phyloP scores from a whole-genome alignment of 2,888 invertebrate genomes.

The Philonicus albiceps region DNA sequence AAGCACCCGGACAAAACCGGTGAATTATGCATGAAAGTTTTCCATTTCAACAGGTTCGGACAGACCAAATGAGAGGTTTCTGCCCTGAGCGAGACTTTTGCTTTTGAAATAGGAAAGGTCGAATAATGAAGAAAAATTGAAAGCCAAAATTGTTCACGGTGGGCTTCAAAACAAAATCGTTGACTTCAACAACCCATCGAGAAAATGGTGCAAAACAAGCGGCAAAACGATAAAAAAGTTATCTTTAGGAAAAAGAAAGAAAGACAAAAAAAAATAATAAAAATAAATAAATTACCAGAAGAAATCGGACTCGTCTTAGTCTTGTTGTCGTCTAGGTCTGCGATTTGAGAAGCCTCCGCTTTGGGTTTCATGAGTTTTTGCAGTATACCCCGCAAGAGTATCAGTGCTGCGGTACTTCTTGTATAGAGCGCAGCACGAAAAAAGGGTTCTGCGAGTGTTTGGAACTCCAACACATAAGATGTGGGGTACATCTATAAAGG shows the following conservation, averaged over 20 bases:
- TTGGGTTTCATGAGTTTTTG: neutral
- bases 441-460: neutral
- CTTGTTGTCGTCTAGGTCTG: neutral
- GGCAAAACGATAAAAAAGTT: neutral
- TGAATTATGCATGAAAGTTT: neutral
- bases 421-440: neutral
- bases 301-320: neutral
- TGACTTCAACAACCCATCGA: neutral
- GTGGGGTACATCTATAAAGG: neutral
- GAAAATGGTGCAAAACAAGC: neutral
- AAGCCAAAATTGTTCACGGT: neutral
- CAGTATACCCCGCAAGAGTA: neutral
- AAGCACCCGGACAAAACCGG: neutral
- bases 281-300: neutral
- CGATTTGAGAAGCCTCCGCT: neutral
- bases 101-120: neutral
- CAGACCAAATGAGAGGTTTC: neutral
- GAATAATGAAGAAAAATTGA: neutral
- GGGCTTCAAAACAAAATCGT: neutral
- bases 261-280: neutral
- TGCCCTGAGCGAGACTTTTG: neutral
- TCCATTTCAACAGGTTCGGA: neutral
- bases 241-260: neutral
- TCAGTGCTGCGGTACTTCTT: neutral
- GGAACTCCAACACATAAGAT: neutral